Base-by-base conservation (phyloP, 2,113 vertebrate species). In the Boulengeromyrus knoepffleri region DNA sequence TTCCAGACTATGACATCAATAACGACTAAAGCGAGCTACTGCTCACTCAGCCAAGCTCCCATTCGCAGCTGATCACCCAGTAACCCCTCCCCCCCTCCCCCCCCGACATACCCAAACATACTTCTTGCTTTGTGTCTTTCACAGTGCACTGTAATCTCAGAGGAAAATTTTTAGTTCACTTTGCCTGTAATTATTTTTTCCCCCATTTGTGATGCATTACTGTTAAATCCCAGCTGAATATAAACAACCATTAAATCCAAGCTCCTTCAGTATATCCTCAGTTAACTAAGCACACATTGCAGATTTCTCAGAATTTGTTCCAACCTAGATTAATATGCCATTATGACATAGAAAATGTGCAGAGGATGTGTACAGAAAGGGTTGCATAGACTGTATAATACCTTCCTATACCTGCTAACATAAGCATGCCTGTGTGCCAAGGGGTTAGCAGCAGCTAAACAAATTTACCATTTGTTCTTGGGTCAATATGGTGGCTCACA, bases 1-100 rank as follows among this genome's bases (percentile, higher is more conserved):
- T 92, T 95, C 94, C 95, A 91, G 91, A 88, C 90, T 89, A 94
- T 95, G 93, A 96, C 95, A 96, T 96, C 95, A 95, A 93, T 94
- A 90, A 93, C 85, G 36, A 21, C n/a, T 87, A 52, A 52, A 87
- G 17, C 2, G 42, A 39, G 36, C 39, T 62, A 7, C 19, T 50
- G n/a, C 50, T 39, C 31, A 45, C 77, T 36, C n/a, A 70, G 19
- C 8, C 58, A 3, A 9, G 62, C 8, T 17, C 15, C 88, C 62
- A 7, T 17, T 15, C 4, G 49, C 85, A 53, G 46, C 85, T 50
- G 24, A 47, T 31, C n/a, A 52, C 0, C 24, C 47, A 87, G 46
- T 17, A 36, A 49, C 24, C 9, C 13, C 49, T 15, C 49, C 49
- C 49, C 21, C 13, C 24, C 9, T 3, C 49, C 3, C 49, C 49